Evolutionary conservation across 2,888 invertebrate genomes (phyloP), one percentile per base, ranked within the genome.

Genomic region (Allolobophora icterica): DNA sequence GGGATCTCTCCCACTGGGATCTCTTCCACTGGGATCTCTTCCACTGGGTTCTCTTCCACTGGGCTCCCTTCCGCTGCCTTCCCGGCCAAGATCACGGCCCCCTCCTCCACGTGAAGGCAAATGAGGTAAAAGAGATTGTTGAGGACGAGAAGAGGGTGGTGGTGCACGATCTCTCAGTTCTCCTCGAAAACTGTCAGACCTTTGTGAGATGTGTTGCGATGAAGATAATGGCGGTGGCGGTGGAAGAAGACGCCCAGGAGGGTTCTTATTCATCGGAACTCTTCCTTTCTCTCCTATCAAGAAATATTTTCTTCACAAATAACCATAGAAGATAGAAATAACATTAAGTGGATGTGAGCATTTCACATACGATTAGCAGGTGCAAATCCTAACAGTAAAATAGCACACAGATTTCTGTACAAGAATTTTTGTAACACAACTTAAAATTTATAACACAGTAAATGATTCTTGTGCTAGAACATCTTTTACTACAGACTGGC

Each of bases 61-160:
- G 4, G 3, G 33, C 21, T 35, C 84, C 21, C 87, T 87, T 87
- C 87, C 87, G 6, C 87, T 38, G 19, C 87, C 87, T 19, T 38
- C 87, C 24, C 38, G 21, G 35, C 34, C 38, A 35, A 87, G 34
- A 33, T 87, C 87, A 87, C 87, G 87, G 24, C 35, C 35, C 19
- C 35, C 87, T 87, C 87, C 87, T 87, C 87, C 35, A 35, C 35
- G 38, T 6, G 87, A 87, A 87, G 87, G 87, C 87, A 87, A 21
- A 38, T 87, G 87, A 87, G 87, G 35, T 34, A 35, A 87, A 35
- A 87, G 34, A 30, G 87, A 87, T 24, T 87, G 87, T 38, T 35
- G 87, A 35, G 87, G 87, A 17, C 87, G 87, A 34, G 87, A 34
- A 33, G 87, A 87, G 87, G 87, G 4, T 33, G 38, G 38, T 33